phyloP scores from a whole-genome alignment of 2,113 vertebrate species.

The Phalacrocorax brasilianus region DNA sequence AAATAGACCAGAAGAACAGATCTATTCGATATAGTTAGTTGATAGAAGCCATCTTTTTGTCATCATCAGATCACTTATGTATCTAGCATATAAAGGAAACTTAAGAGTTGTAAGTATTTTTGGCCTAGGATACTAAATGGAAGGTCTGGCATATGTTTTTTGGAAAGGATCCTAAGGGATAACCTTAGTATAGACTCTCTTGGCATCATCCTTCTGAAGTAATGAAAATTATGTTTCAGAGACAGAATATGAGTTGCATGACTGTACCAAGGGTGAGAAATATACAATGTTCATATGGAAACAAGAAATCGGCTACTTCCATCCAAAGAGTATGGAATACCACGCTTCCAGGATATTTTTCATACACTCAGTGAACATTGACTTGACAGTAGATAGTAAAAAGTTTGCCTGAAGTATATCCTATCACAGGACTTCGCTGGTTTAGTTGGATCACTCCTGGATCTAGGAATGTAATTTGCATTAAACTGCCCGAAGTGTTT shows the following conservation, averaged over 20 bases:
- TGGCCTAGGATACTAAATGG: neutral
- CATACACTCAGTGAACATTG: neutral
- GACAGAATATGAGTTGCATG: neutral
- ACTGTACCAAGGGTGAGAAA: neutral
- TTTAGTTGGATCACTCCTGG: neutral
- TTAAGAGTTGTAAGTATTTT: neutral
- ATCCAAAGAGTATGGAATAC: neutral
- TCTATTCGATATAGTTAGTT: neutral
- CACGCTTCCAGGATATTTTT: neutral
- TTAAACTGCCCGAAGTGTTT: neutral
- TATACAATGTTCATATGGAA: neutral
- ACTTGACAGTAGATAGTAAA: neutral
- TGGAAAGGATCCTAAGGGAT: neutral
- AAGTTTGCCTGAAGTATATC: neutral
- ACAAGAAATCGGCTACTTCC: neutral
- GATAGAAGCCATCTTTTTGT: neutral
- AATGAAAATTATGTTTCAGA: neutral
- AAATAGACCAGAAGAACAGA: neutral
- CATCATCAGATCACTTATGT: neutral
- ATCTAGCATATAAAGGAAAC: neutral
- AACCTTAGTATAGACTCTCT: neutral
- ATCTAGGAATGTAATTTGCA: neutral
- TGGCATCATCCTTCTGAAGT: neutral
- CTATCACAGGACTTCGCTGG: neutral
- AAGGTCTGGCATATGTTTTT: neutral